A percentile compares a stretch with the other conserved stretches of the same genome.
Conservation (phyloP, 1,140 invertebrate genomes). For the Calephelis virginiensis region DNA sequence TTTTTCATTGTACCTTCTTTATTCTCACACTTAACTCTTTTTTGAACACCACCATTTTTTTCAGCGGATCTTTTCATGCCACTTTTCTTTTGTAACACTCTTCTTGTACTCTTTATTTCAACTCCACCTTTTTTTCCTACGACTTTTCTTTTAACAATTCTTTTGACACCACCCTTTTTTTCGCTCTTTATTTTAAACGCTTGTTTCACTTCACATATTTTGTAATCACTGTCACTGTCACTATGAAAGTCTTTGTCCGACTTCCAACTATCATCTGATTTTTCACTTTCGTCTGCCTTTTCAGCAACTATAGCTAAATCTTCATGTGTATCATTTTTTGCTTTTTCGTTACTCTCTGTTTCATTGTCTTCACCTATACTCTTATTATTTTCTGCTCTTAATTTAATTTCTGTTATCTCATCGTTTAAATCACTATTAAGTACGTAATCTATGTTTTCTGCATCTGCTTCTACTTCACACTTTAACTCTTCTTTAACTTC, state of each 20-base stretch:
- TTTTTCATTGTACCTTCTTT: slow-evolving; percentile 3
- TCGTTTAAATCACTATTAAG: neutral
- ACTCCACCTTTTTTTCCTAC: neutral
- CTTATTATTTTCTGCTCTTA: neutral
- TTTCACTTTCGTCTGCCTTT: neutral
- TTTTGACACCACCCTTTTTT: slow-evolving; percentile 4
- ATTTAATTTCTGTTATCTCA: neutral
- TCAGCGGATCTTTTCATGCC: neutral
- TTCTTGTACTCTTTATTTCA: neutral
- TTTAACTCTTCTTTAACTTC: slow-evolving; percentile 10
- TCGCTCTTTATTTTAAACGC: slow-evolving; percentile 5
- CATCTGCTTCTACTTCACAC: slow-evolving; percentile 1
- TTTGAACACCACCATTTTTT: neutral
- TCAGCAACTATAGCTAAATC: neutral
- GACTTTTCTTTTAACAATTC: neutral
- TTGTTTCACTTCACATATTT: slow-evolving; percentile 8
- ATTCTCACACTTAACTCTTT: slow-evolving; percentile 3
- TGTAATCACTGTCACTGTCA: slow-evolving; percentile 21
- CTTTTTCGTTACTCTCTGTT: neutral
- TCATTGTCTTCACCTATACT: neutral
- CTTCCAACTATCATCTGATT: slow-evolving; percentile 7
- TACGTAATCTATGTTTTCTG: neutral
- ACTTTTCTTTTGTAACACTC: neutral
- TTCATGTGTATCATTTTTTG: neutral
- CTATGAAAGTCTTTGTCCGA: slow-evolving; percentile 10